phyloP scores from a whole-genome alignment of 2,113 vertebrate genomes.

The Notothenia coriiceps region DNA sequence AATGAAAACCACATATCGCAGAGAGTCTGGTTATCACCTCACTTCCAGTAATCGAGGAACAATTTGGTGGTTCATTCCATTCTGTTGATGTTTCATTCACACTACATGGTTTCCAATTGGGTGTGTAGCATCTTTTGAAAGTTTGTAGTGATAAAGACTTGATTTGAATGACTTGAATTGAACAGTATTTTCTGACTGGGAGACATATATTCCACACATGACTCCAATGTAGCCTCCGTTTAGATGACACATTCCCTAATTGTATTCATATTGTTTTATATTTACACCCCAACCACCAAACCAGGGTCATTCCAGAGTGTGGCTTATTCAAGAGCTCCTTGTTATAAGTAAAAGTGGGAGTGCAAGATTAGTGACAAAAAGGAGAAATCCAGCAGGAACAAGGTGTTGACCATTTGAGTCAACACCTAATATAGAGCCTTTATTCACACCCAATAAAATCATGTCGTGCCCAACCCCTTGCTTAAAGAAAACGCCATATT shows the following conservation, averaged over 20 bases:
- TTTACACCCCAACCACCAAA: conserved; percentile 26
- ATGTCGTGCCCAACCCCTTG: no score
- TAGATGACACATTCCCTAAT: not conserved
- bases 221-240: not conserved
- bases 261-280: not conserved
- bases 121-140: conserved; percentile 11
- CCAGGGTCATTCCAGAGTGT: conserved; percentile 9
- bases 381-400: no score
- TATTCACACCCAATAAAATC: no score
- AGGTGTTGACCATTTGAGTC: no score
- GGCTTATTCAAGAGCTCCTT: no score
- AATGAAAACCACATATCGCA: conserved; percentile 19
- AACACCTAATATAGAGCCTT: no score
- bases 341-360: no score
- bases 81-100: conserved; percentile 38
- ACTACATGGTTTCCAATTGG: conserved; percentile 17
- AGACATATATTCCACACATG: conserved; percentile 4
- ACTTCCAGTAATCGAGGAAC: conserved; percentile 62
- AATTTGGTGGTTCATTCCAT: conserved; percentile 64
- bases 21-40: conserved; percentile 31
- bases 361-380: no score
- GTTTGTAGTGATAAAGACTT: conserved; percentile 3
- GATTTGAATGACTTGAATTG: not conserved
- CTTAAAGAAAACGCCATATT: no score
- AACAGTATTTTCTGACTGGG: conserved; percentile 6